Evolutionary conservation across 2,797 vertebrate genomes (phyloP).

Genomic region (Taeniopygia guttata): DNA sequence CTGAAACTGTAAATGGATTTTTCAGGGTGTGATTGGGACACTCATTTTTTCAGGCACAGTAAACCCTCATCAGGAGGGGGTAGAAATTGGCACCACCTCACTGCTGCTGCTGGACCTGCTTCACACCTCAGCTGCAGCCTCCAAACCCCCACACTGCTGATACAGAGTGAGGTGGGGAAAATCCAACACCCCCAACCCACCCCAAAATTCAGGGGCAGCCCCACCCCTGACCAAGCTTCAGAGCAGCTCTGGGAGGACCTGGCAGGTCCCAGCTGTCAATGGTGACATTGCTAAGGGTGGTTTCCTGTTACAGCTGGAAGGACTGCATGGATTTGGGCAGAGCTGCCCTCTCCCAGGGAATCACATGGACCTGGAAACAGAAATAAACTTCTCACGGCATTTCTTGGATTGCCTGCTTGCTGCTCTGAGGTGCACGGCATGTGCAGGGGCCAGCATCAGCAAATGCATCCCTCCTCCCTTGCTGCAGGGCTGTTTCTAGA

Average conservation of each 20-base stretch:
- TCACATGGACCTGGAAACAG: neutral
- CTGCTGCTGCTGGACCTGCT: neutral
- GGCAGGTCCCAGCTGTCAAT: neutral
- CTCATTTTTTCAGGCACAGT: neutral
- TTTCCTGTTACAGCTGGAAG: neutral
- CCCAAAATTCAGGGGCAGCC: neutral
- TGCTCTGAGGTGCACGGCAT: neutral
- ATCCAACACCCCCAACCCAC: rapidly evolving
- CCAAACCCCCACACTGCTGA: neutral
- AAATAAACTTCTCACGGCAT: neutral
- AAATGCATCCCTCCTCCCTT: neutral
- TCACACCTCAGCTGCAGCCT: neutral
- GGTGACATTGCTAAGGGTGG: neutral
- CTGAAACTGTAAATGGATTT: neutral
- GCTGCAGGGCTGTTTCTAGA: neutral
- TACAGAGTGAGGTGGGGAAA: neutral
- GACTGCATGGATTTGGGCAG: neutral
- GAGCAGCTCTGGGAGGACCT: neutral
- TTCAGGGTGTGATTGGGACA: neutral
- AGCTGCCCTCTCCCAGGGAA: neutral
- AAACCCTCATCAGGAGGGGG: neutral
- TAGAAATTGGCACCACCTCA: neutral
- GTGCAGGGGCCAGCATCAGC: neutral
- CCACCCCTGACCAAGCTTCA: neutral
- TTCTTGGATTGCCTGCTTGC: neutral